Conservation (phyloP, 2,888 invertebrate species). For the Lithophane semibrunnea region DNA sequence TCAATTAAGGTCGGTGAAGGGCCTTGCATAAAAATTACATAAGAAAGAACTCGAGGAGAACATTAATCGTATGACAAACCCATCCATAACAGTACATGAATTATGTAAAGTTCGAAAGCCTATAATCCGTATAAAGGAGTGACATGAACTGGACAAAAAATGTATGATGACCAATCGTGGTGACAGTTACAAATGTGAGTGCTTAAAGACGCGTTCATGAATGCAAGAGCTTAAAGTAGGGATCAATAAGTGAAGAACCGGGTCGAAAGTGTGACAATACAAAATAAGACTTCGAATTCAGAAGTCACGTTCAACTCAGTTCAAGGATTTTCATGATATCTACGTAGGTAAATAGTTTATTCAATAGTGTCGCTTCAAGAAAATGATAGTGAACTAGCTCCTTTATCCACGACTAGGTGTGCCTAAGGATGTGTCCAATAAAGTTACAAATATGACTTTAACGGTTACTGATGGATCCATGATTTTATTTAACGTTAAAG, state of each 20-base stretch:
- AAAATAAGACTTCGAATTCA: conserved; percentile 14
- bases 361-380: not conserved
- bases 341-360: conserved; percentile 12
- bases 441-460: conserved; percentile 32
- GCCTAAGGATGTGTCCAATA: conserved; percentile 27
- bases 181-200: conserved; percentile 70
- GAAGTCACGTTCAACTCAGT: conserved; percentile 8
- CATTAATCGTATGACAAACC: conserved; percentile 64
- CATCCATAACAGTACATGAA: conserved; percentile 63
- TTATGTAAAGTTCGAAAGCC: conserved; percentile 68
- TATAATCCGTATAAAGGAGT: conserved; percentile 67
- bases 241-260: conserved; percentile 49
- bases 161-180: conserved; percentile 69
- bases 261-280: conserved; percentile 23
- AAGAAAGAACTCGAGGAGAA: conserved; percentile 54
- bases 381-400: not conserved
- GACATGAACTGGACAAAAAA: conserved; percentile 62
- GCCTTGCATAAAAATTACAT: conserved; percentile 64
- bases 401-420: not conserved
- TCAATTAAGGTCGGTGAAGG: conserved; percentile 58
- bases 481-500: conserved; percentile 31
- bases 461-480: conserved; percentile 23
- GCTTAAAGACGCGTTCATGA: conserved; percentile 58
- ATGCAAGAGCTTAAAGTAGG: conserved; percentile 48
- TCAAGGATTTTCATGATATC: conserved; percentile 18